Evolutionary conservation across 2,113 vertebrate species (phyloP), one percentile per base, ranked within the genome.

Genomic region (Paratilapia polleni): DNA sequence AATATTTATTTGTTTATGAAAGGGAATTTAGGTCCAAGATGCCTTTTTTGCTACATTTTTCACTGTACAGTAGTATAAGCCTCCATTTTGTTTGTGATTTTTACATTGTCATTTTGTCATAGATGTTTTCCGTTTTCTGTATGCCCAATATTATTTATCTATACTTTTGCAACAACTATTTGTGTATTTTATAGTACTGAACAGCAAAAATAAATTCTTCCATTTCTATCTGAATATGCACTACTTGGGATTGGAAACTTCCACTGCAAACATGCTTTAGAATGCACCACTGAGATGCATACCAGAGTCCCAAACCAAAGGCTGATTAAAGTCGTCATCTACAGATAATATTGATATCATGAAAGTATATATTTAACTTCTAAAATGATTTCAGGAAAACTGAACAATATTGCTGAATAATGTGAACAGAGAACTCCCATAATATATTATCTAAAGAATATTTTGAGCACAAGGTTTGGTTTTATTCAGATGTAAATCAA

Each of bases 141-240:
- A 84, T 77, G 96, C n/a, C 96, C 96, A 97, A 97, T 96, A 96
- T 96, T 97, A 98, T 98, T 98, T 94, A 95, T 94, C 92, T 85
- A 38, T 83, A 49, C 84, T 66, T 89, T 87, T 87, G 84, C 96
- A 97, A 96, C 96, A 95, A 94, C 92, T 95, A 92, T 96, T 84
- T 91, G 83, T 91, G 83, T 92, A 89, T 93, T 92, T 91, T 79
- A 58, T 87, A 89, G 47, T 91, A 88, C 80, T 83, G 82, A 88
- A 86, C 58, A 82, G 83, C 70, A 81, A 82, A 90, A 94, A 91
- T 94, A 94, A 94, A 94, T 77, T 59, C 47, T 88, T 91, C 84
- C 43, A 75, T 92, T 91, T 93, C 52, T 91, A 81, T 74, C 8
- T 59, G 34, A 49, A 31, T 60, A 22, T 66, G 36, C 15, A 24